phyloP scores from a whole-genome alignment of 23 tunicate species.

The Ciona savignyi region DNA sequence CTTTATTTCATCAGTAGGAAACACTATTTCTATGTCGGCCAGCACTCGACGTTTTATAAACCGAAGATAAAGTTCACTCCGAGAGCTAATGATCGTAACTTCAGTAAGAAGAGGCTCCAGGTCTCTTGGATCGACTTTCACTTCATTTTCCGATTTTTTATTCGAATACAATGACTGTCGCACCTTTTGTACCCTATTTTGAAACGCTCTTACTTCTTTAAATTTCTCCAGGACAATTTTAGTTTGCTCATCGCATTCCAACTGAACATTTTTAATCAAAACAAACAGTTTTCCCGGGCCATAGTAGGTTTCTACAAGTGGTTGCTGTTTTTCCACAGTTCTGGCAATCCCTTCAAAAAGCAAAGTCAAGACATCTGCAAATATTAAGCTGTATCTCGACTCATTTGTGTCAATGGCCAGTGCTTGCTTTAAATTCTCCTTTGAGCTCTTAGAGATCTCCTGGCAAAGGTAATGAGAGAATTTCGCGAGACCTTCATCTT shows the following conservation, averaged over 20 bases:
- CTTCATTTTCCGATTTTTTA: slow-evolving; percentile 31
- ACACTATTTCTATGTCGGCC: slow-evolving; percentile 87
- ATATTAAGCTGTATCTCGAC: slow-evolving; percentile 47
- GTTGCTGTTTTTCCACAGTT: slow-evolving; percentile 87
- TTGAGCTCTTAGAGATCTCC: slow-evolving; percentile 77
- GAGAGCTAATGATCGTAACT: slow-evolving; percentile 69
- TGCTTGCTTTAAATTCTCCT: slow-evolving; percentile 72
- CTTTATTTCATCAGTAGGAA: slow-evolving; percentile 49
- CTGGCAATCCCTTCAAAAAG: slow-evolving; percentile 90
- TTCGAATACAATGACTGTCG: slow-evolving; percentile 43
- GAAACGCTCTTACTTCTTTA: slow-evolving; percentile 30
- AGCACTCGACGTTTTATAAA: slow-evolving; percentile 73
- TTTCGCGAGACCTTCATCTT: slow-evolving; percentile 76
- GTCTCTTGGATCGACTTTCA: slow-evolving; percentile 63
- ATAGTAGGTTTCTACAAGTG: slow-evolving; percentile 94
- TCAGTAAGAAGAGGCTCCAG: slow-evolving; percentile 73
- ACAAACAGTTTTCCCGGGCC: slow-evolving; percentile 92
- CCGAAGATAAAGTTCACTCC: slow-evolving; percentile 78
- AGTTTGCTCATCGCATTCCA: slow-evolving; percentile 81
- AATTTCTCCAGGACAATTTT: slow-evolving; percentile 29
- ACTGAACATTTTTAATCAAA: slow-evolving; percentile 74
- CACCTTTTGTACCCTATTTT: slow-evolving; percentile 45
- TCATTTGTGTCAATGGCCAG: slow-evolving; percentile 15
- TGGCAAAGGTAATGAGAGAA: slow-evolving; percentile 59
- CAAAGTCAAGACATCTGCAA: slow-evolving; percentile 75